A percentile compares a stretch with the other conserved stretches of the same genome.
These are phyloP conservation scores for Scaptomyza hsui DNA, from an alignment of 1,140 invertebrate species.

Conservation along the genomic window DNA sequence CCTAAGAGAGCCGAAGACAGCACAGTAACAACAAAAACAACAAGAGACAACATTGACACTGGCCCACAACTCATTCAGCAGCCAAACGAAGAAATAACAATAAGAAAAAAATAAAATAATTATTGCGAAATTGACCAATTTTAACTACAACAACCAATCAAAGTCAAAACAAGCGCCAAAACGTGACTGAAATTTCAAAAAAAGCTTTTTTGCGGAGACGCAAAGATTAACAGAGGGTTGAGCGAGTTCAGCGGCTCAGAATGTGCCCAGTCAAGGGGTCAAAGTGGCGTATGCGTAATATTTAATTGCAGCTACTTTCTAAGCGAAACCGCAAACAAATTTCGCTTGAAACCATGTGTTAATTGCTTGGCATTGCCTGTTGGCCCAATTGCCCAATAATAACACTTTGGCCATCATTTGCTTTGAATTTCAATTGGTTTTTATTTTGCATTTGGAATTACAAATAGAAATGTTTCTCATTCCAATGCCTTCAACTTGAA, in stretches of 20 bases:
- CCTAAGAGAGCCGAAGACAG: slow-evolving; percentile 44
- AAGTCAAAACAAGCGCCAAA: slow-evolving; percentile 32
- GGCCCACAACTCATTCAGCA: slow-evolving; percentile 66
- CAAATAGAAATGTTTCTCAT: slow-evolving; percentile 60
- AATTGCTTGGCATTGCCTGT: slow-evolving; percentile 43
- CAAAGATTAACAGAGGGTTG: neutral
- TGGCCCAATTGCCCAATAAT: slow-evolving; percentile 45
- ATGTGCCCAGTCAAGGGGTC: slow-evolving; percentile 54
- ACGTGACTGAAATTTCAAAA: slow-evolving; percentile 62
- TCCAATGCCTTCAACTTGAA: slow-evolving; percentile 56
- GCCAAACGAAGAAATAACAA: slow-evolving; percentile 43
- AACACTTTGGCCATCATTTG: slow-evolving; percentile 54
- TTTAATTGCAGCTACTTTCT: slow-evolving; percentile 23
- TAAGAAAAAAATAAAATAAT: slow-evolving; percentile 55
- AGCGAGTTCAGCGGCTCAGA: slow-evolving; percentile 34
- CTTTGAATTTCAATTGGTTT: slow-evolving; percentile 66
- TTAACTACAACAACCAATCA: slow-evolving; percentile 42
- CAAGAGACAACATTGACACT: slow-evolving; percentile 54
- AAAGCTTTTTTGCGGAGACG: neutral
- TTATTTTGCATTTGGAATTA: slow-evolving; percentile 56
- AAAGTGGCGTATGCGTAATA: slow-evolving; percentile 60
- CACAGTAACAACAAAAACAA: slow-evolving; percentile 16
- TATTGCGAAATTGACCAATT: slow-evolving; percentile 74
- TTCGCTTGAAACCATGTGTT: slow-evolving; percentile 5
- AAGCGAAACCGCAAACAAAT: neutral